These are phyloP conservation scores for Andrena haemorrhoa DNA, from an alignment of 2,888 invertebrate genomes.

Conservation along the genomic window DNA sequence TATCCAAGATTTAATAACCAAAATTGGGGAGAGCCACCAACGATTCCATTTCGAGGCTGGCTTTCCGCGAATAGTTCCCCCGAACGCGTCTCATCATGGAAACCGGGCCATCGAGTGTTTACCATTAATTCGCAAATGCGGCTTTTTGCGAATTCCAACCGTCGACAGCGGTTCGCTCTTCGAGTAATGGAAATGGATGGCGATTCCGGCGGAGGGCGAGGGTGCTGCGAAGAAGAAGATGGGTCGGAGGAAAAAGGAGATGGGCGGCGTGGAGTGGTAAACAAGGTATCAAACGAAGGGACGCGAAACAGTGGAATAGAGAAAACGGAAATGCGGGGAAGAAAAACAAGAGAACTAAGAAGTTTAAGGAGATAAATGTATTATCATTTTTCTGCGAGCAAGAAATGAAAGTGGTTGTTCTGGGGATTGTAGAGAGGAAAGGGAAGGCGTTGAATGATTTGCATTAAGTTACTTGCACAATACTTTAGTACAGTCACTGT, in stretches of 20 bases:
- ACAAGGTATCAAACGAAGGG: constrained; percentile 32
- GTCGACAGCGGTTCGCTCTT: constrained; percentile 40
- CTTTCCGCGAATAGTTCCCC: background rate
- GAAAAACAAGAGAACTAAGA: background rate
- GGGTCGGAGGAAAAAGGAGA: background rate
- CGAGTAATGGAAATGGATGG: constrained; percentile 37
- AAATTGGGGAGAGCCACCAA: background rate
- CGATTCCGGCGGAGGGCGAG: constrained; percentile 14
- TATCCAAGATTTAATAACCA: background rate
- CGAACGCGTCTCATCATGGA: constrained; percentile 4
- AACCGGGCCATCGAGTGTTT: constrained; percentile 46
- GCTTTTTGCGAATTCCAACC: constrained; percentile 47
- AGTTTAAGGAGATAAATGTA: background rate
- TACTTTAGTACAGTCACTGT: no score
- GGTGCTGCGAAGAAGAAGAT: constrained; percentile 1
- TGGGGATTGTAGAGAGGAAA: no score
- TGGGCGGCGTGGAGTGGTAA: constrained; percentile 30
- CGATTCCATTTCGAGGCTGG: background rate
- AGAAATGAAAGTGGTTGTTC: background rate
- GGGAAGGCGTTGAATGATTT: no score
- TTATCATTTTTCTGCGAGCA: constrained; percentile 1
- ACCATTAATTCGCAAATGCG: constrained; percentile 65
- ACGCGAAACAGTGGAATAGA: background rate
- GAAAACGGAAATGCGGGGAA: background rate
- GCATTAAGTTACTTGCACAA: no score